These are phyloP conservation scores for Grammomys surdaster DNA, from an alignment of 2,113 vertebrate species.

Conservation along the genomic window DNA sequence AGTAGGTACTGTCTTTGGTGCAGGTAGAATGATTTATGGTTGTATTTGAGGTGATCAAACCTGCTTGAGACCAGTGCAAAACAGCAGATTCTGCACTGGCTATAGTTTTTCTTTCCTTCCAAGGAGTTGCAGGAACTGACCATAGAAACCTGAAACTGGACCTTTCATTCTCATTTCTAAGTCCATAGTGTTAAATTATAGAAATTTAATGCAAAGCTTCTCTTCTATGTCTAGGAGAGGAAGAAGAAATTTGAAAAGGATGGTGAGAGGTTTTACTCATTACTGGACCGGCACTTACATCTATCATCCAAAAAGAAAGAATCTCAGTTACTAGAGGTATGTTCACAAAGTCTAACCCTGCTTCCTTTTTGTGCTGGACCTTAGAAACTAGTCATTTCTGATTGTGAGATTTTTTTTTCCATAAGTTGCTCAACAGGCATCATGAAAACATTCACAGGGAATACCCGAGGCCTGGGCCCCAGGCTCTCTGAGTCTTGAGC, in stretches of 20 bases:
- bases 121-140: not conserved
- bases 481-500: not conserved
- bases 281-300: constrained; percentile 95
- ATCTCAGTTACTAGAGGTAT: constrained; percentile 95
- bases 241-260: constrained; percentile 99
- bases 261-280: constrained; percentile 96
- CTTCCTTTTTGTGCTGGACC: not conserved
- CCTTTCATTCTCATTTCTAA: constrained; percentile 32
- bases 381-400: not conserved
- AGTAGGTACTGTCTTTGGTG: not conserved
- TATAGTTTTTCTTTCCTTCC: not conserved
- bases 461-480: not conserved
- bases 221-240: constrained; percentile 89
- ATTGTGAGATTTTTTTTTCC: not conserved
- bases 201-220: constrained; percentile 66
- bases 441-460: not conserved
- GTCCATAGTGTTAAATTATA: constrained; percentile 6
- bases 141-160: not conserved
- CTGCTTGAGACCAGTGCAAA: not conserved
- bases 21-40: not conserved
- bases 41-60: constrained; percentile 22
- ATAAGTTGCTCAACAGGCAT: not conserved
- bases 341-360: constrained; percentile 21
- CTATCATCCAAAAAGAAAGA: constrained; percentile 98
- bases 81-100: not conserved